Base-by-base conservation (phyloP, 1,140 invertebrate genomes). In the Papilio glaucus region DNA sequence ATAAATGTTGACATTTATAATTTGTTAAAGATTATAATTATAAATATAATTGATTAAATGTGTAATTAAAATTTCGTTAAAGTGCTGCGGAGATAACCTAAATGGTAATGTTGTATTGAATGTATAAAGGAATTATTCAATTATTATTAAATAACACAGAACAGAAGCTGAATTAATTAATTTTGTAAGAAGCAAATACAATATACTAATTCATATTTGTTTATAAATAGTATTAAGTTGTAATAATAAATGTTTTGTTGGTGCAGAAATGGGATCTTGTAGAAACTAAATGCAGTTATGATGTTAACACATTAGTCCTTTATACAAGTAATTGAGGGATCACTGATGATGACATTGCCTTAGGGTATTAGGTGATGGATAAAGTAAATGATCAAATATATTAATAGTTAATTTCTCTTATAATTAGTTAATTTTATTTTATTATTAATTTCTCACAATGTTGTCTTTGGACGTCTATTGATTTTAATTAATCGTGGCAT, bases 1-100 rank as follows among this genome's bases (percentile, higher is more conserved):
- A 87, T 87, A 85, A 90, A 87, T 85, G 85, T 90, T 92, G 84
- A 86, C 73, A 75, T 75, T 73, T 85, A 84, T 90, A 88, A 90
- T 90, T 90, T 89, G 87, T 92, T 90, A 88, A 86, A 72, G 76
- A 83, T 39, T 87, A 85, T 89, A 85, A 88, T 87, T 80, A 85
- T 86, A 87, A 85, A 77, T 77, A 77, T 85, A 86, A 85, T 85
- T 82, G 82, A 77, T 83, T 86, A 85, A 87, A 87, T 80, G 76
- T 78, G 77, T 72, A 77, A 73, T 78, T 80, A 81, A 80, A 79
- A 78, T 85, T 84, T 77, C 63, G 73, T 84, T 83, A 74, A 83
- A 77, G 45, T 45, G 76, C 63, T 24, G 49, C n/a, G 21, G 21
- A 49, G 45, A 0, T 57, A 57, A 57, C 12, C 45, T 53, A 24